Evolutionary conservation across 2,888 invertebrate genomes (phyloP), one percentile per base, ranked within the genome.

Genomic region (Panzeria rudis): DNA sequence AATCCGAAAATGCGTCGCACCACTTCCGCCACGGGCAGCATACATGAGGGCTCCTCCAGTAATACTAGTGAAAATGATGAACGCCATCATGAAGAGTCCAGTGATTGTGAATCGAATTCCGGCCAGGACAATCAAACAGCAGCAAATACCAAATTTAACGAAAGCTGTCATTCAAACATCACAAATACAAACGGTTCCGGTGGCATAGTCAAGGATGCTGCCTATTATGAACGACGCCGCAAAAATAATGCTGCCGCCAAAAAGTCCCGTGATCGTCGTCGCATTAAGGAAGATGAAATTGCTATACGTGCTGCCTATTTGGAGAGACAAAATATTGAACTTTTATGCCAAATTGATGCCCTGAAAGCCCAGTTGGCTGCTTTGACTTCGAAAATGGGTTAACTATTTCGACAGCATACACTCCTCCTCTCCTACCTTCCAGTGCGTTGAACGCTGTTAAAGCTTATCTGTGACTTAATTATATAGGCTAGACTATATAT

Each of bases 171-270:
- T 23, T 23, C 61, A 17, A 79, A 47, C n/a, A 75, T 56, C 64
- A n/a, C n/a, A n/a, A 59, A 76, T n/a, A 73, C 75, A 52, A 52
- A 44, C 47, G 50, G n/a, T 88, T 89, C 61, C 87, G 89, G 84
- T 20, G 85, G 89, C 6, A 88, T 92, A 68, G 89, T 92, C 76
- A 94, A 96, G 89, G 97, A 98, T 90, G 96, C 96, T 3, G 95
- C 96, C 0, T 99, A 99, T 91, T 96, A 96, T 93, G 98, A 97
- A 88, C 95, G 98, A 77, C 93, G 98, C 11, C 94, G 96, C 87
- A 97, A 97, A 90, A 99, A 99, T 92, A 99, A 99, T 91, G 97
- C 96, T 86, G 98, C 99, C 0, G 99, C 99, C 0, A 99, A 99
- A 92, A 94, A 98, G 88, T 98, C 98, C 0, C 94, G 99, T 3